Evolutionary conservation across 2,113 vertebrate genomes (phyloP).

Genomic region (Cynocephalus volans): DNA sequence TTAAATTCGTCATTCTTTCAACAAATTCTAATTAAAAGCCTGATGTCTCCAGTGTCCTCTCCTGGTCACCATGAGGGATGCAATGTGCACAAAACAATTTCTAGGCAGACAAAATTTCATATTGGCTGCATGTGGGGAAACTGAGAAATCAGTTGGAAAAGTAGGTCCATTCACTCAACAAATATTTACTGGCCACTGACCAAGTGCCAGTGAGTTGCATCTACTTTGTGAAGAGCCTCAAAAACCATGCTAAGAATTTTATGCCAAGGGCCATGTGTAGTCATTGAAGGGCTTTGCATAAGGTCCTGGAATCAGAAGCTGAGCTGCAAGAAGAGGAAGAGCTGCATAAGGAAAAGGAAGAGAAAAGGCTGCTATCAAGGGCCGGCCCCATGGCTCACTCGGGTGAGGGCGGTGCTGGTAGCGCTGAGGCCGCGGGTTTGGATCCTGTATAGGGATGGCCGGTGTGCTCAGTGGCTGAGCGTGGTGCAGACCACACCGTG

Average conservation of each 20-base stretch:
- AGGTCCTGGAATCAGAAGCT: not conserved
- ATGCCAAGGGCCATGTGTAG: accelerated
- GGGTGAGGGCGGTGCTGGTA: too few relatives aligned
- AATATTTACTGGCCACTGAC: not conserved
- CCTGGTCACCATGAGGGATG: not conserved
- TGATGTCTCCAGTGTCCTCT: not conserved
- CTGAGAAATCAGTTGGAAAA: not conserved
- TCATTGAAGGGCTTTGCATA: not conserved
- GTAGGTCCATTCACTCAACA: not conserved
- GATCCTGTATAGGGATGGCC: too few relatives aligned
- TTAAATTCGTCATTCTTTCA: constrained; percentile 28
- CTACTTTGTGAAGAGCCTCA: not conserved
- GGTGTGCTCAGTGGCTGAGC: too few relatives aligned
- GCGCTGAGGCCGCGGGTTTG: too few relatives aligned
- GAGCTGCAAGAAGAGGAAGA: not conserved
- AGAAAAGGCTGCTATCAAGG: not conserved
- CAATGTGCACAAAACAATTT: not conserved
- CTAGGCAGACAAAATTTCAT: not conserved
- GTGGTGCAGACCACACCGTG: too few relatives aligned
- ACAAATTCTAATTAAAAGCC: not conserved
- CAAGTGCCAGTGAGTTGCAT: not conserved
- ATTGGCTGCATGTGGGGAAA: not conserved
- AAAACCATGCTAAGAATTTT: not conserved
- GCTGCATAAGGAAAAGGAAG: not conserved
- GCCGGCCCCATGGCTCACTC: too few relatives aligned